Evolutionary conservation across 2,888 invertebrate species (phyloP).

Genomic region (Dyspetes luteomarginatus): DNA sequence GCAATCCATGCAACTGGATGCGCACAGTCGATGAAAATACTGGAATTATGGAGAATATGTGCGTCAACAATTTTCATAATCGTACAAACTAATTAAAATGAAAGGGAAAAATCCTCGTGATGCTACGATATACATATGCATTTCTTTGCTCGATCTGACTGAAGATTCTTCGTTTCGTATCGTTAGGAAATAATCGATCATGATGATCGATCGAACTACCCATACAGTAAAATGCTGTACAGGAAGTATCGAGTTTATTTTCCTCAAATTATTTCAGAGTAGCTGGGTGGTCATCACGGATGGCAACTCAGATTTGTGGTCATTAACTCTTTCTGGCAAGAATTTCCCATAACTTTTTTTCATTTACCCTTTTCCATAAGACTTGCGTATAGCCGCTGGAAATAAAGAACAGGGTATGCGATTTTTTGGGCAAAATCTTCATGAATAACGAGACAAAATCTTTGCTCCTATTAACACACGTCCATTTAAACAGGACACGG

Average conservation of each 20-base stretch:
- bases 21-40: slow-evolving; percentile 22
- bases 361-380: background rate
- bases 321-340: background rate
- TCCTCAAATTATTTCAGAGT: background rate
- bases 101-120: slow-evolving; percentile 17
- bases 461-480: no score
- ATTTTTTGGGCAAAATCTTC: no score
- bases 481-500: no score
- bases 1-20: slow-evolving; percentile 25
- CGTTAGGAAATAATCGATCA: slow-evolving; percentile 13
- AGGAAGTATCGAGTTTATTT: slow-evolving; percentile 5
- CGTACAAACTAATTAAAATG: slow-evolving; percentile 1
- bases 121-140: background rate
- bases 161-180: slow-evolving; percentile 15
- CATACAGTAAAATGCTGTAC: background rate
- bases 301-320: background rate
- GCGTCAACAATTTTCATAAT: slow-evolving; percentile 45
- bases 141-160: background rate
- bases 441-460: no score
- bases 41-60: slow-evolving; percentile 38
- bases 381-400: no score
- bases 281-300: background rate
- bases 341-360: background rate
- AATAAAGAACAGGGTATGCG: no score
- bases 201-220: slow-evolving; percentile 3